phyloP scores from a whole-genome alignment of 2,113 vertebrate species.

The Pangasianodon gigas region DNA sequence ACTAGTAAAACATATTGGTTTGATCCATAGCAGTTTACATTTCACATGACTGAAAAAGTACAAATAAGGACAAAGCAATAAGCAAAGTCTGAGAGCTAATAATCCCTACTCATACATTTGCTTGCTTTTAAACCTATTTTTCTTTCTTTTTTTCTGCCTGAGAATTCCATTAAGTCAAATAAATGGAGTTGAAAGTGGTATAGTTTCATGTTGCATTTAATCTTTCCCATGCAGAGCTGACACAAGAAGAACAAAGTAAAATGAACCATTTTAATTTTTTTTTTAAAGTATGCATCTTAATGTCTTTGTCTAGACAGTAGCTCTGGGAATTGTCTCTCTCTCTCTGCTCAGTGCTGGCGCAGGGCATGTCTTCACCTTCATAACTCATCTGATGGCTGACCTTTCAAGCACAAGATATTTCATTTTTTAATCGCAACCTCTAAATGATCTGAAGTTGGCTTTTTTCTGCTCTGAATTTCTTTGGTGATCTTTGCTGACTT shows the following conservation, averaged over 20 bases:
- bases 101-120: background rate
- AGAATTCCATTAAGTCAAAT: conserved; percentile 33
- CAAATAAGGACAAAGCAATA: conserved; percentile 37
- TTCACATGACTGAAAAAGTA: background rate
- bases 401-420: conserved; percentile 38
- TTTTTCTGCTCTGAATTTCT: conserved; percentile 14
- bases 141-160: background rate
- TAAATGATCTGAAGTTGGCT: conserved; percentile 21
- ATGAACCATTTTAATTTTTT: conserved; percentile 1
- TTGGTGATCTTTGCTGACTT: conserved; percentile 1
- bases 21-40: conserved; percentile 25
- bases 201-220: conserved; percentile 36
- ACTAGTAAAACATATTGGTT: background rate
- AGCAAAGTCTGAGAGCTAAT: conserved; percentile 19
- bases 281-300: background rate
- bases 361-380: conserved; percentile 27
- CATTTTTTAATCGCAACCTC: conserved; percentile 37
- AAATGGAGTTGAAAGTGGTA: conserved; percentile 17
- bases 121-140: conserved; percentile 23
- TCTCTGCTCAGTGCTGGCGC: background rate
- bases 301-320: conserved; percentile 29
- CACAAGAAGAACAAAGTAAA: conserved; percentile 33
- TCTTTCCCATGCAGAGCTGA: conserved; percentile 26
- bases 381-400: conserved; percentile 39
- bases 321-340: background rate